Base-by-base conservation (phyloP, 2,113 vertebrate species). In the Sula dactylatra region DNA sequence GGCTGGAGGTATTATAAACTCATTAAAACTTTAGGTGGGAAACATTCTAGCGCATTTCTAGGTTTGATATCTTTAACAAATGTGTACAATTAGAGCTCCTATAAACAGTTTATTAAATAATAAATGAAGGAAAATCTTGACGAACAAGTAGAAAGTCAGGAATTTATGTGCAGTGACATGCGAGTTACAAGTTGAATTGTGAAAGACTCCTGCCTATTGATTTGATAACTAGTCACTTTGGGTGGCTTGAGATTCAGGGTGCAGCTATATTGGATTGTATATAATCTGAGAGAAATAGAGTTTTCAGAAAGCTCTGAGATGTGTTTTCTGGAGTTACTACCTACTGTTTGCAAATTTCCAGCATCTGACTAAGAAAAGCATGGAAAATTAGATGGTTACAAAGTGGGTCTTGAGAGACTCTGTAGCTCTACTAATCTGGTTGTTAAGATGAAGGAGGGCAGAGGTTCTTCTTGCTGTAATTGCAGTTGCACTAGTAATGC, bases 11-110 rank as follows among this genome's bases (percentile, higher is more conserved):
- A 98, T 98, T 98, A 98, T 98, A 89, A 96, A 97, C 96, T 97
- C 98, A 98, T 98, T 98, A 98, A 98, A 98, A 98, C 97, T 98
- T 98, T 97, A 98, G 98, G 98, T 98, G 98, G 97, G 97, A 97
- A 97, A 96, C 93, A 88, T 97, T 97, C 94, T 91, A 97, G 93
- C 56, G 17, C 79, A 59, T 93, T 98, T 96, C 95, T 95, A 88
- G 58, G 97, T 86, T 94, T 97, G 96, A 50, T 88, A 88, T 97
- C 96, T 96, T 94, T 98, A 98, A 98, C 88, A 98, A 98, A 98
- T 97, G 97, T 76, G 97, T 97, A 97, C 97, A 97, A 98, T 98
- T 97, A 98, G 96, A 79, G 93, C 95, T 98, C 85, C 85, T 97
- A 91, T 97, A 94, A 96, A 62, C 94, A 93, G 72, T 97, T 98